Conservation (phyloP, 2,113 vertebrate species). For the Chamaetylas fuelleborni region DNA sequence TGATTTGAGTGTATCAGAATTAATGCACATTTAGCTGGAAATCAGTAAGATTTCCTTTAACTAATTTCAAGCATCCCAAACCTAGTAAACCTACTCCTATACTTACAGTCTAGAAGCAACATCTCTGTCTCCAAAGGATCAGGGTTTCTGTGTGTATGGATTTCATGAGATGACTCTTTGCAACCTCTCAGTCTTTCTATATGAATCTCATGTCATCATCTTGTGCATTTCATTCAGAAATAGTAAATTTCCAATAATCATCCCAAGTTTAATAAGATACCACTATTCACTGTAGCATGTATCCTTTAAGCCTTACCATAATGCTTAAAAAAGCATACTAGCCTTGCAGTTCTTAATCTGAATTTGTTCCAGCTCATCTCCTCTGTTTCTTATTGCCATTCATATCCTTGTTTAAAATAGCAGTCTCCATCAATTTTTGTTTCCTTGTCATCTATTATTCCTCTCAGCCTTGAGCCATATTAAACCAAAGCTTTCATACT, state of each 20-base stretch:
- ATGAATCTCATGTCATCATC: not conserved
- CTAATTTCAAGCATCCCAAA: not conserved
- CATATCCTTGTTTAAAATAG: slow-evolving; percentile 46
- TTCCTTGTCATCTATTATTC: slow-evolving; percentile 37
- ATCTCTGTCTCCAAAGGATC: not conserved
- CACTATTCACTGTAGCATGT: not conserved
- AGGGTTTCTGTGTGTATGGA: not conserved
- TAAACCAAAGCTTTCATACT: slow-evolving; percentile 46
- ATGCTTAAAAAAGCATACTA: not conserved
- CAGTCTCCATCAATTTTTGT: slow-evolving; percentile 41
- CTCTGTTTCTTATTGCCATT: slow-evolving; percentile 35
- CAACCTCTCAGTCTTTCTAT: not conserved
- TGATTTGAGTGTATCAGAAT: not conserved
- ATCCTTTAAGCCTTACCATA: not conserved
- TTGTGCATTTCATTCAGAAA: not conserved
- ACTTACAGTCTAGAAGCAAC: not conserved
- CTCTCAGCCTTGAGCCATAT: slow-evolving; percentile 14
- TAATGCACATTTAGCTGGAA: not conserved
- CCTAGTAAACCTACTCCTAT: not conserved
- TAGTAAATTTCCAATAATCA: not conserved
- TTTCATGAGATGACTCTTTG: not conserved
- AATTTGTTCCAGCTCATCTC: slow-evolving; percentile 23
- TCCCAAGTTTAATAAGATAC: not conserved
- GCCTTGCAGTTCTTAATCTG: not conserved
- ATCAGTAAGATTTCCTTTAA: not conserved